phyloP scores from a whole-genome alignment of 92 coral and sea anemone genomes.

The Bergia puertoricense region DNA sequence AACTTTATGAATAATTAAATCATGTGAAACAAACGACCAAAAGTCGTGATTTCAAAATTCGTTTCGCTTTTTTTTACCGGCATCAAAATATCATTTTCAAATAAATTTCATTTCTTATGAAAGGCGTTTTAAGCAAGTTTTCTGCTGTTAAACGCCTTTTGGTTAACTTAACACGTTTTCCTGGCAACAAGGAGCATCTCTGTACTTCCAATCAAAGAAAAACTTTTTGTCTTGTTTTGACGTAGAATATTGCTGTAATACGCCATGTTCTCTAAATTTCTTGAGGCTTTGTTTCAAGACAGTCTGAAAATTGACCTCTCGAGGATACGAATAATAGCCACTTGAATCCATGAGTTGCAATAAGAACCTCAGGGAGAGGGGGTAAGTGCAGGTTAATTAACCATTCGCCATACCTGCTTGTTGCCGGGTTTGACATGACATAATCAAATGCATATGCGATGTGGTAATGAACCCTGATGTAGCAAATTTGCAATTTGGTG shows the following conservation, averaged over 20 bases:
- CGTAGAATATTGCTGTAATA: not conserved
- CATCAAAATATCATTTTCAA: not conserved
- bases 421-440: constrained; percentile 73
- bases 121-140: not conserved
- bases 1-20: constrained; percentile 31
- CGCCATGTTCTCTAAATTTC: not conserved
- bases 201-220: not conserved
- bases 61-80: not conserved
- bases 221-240: not conserved
- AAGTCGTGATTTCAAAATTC: not conserved
- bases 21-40: constrained; percentile 4
- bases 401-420: constrained; percentile 85
- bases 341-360: constrained; percentile 13
- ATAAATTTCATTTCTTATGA: not conserved
- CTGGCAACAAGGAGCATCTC: not conserved
- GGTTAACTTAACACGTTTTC: not conserved
- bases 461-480: constrained; percentile 88
- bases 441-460: constrained; percentile 95
- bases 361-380: constrained; percentile 26
- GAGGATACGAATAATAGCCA: not conserved
- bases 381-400: constrained; percentile 42
- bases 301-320: constrained; percentile 12
- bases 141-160: not conserved
- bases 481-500: constrained; percentile 73
- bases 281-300: not conserved